Evolutionary conservation across 23 tunicate genomes (phyloP).

Genomic region (Halocynthia roretzi): DNA sequence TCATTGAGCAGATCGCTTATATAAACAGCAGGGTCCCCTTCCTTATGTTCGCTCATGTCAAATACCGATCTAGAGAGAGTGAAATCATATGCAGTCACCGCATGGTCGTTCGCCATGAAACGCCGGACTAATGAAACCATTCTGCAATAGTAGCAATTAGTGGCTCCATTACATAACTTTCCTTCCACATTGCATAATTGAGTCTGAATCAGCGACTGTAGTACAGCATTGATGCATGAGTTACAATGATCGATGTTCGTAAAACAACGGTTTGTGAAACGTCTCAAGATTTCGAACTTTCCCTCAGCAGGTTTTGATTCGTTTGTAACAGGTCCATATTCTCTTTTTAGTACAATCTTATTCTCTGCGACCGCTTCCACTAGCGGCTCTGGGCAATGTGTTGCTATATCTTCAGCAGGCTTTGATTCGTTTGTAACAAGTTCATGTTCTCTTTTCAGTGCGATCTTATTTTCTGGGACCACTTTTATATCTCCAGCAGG

Average conservation of each 20-base stretch:
- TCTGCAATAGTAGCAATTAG: conserved; percentile 4
- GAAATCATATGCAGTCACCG: conserved; percentile 6
- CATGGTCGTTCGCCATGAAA: neutral
- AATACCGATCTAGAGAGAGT: neutral
- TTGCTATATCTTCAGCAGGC: too few species aligned
- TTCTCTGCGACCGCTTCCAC: neutral
- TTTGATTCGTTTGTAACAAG: too few species aligned
- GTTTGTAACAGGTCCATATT: neutral
- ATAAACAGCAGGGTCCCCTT: conserved; percentile 11
- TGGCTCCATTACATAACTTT: neutral
- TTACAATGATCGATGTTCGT: neutral
- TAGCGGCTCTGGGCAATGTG: neutral
- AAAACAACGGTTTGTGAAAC: neutral
- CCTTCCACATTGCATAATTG: neutral
- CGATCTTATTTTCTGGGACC: too few species aligned
- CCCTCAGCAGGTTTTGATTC: neutral
- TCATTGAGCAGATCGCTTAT: neutral
- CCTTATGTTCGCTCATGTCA: neutral
- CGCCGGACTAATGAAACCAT: conserved; percentile 1
- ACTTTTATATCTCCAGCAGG: too few species aligned
- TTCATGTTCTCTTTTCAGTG: too few species aligned
- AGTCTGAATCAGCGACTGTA: conserved; percentile 8
- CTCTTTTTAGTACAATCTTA: neutral
- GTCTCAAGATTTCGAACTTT: too few species aligned
- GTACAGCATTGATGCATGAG: conserved; percentile 15